Conservation (phyloP, 2,888 invertebrate genomes). For the Meteorus cinctellus region DNA sequence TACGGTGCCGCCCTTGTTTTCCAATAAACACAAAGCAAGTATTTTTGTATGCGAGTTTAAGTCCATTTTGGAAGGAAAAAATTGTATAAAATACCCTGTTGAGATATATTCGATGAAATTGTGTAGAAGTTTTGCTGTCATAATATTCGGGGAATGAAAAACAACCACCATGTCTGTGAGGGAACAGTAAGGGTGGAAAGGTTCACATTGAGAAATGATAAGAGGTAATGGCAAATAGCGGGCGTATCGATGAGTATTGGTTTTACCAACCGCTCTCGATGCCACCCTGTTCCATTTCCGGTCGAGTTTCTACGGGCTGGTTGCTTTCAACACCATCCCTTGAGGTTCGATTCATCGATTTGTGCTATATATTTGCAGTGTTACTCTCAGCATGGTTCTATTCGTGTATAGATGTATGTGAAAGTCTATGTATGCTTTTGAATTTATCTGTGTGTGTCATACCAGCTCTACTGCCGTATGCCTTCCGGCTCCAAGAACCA, state of each 20-base stretch:
- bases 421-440: not conserved
- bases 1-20: conserved; percentile 72
- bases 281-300: conserved; percentile 67
- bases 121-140: too few species aligned
- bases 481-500: conserved; percentile 66
- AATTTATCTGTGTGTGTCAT: conserved; percentile 42
- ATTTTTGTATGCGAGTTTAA: conserved; percentile 24
- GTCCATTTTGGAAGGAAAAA: conserved; percentile 20
- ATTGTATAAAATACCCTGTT: conserved; percentile 30
- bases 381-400: not conserved
- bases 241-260: not conserved
- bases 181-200: too few species aligned
- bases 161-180: too few species aligned
- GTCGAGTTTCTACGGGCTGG: conserved; percentile 64
- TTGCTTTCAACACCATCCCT: conserved; percentile 46
- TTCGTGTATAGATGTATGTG: conserved; percentile 2
- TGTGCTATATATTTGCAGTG: conserved; percentile 15
- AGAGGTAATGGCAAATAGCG: not conserved
- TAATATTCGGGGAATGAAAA: too few species aligned
- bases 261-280: conserved; percentile 51
- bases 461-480: conserved; percentile 64
- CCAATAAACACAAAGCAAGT: conserved; percentile 70
- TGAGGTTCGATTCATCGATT: conserved; percentile 63
- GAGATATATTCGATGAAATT: too few species aligned
- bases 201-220: conserved; percentile 47